phyloP scores from a whole-genome alignment of 2,113 vertebrate species.

The Syngnathus floridae region DNA sequence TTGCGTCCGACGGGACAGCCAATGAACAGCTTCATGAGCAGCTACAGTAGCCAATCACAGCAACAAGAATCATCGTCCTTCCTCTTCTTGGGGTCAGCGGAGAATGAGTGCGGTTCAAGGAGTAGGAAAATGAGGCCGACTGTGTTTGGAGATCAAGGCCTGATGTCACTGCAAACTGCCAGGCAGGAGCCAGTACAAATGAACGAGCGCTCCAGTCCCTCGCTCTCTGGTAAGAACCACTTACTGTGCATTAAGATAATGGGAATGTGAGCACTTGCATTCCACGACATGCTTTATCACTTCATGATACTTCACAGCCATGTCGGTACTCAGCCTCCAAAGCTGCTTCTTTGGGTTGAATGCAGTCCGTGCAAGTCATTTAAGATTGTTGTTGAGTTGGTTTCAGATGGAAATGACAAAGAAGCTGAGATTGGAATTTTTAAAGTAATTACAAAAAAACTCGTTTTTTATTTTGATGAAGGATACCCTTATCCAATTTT shows the following conservation, averaged over 20 bases:
- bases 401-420: not conserved
- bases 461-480: not conserved
- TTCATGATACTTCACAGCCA: not conserved
- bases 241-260: conserved; percentile 7
- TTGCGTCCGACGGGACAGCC: conserved; percentile 81
- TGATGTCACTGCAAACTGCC: conserved; percentile 82
- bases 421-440: not conserved
- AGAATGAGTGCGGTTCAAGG: conserved; percentile 72
- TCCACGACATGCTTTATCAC: not conserved
- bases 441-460: not conserved
- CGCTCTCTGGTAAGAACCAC: conserved; percentile 78
- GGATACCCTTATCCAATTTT: not conserved
- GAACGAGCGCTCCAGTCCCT: conserved; percentile 71
- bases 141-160: conserved; percentile 89
- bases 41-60: conserved; percentile 81
- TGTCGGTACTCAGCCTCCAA: not conserved
- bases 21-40: conserved; percentile 78
- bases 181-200: conserved; percentile 75
- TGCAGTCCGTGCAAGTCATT: not conserved
- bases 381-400: not conserved
- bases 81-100: conserved; percentile 78
- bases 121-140: conserved; percentile 81
- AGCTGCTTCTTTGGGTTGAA: not conserved
- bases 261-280: not conserved
- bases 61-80: conserved; percentile 67